phyloP scores from a whole-genome alignment of 2,113 vertebrate species.

The Globicephala melas region DNA sequence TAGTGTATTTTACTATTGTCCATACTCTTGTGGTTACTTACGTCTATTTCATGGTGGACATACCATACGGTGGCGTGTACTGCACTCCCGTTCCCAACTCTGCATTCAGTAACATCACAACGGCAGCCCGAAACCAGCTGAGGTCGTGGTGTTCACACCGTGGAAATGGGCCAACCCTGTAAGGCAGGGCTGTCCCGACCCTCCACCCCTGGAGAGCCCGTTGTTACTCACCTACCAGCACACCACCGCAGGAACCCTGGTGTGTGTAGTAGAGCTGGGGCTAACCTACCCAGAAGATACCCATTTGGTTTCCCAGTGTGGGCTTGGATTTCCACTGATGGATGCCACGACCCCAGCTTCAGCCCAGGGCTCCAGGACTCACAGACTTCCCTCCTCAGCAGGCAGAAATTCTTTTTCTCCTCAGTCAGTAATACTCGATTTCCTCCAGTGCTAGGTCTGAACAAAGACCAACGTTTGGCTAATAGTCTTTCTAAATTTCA shows the following conservation, averaged over 20 bases:
- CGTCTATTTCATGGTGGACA: accelerated
- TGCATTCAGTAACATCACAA: accelerated
- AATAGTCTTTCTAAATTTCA: not conserved
- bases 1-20: accelerated
- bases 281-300: accelerated
- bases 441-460: not conserved
- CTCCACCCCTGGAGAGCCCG: accelerated
- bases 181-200: accelerated
- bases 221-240: not conserved
- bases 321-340: not conserved
- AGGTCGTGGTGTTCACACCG: accelerated
- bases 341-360: not conserved
- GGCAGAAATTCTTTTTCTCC: not conserved
- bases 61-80: accelerated
- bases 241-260: accelerated
- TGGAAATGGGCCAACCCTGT: accelerated
- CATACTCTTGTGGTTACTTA: accelerated
- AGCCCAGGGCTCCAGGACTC: too few species aligned
- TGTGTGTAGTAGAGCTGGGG: too few species aligned
- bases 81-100: accelerated
- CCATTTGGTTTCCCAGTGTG: not conserved
- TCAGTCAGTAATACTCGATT: not conserved
- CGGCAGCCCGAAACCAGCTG: not conserved
- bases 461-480: not conserved
- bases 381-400: not conserved